Conservation (phyloP, 2,113 vertebrate species). For the Hypocryptadius cinnamomeus region DNA sequence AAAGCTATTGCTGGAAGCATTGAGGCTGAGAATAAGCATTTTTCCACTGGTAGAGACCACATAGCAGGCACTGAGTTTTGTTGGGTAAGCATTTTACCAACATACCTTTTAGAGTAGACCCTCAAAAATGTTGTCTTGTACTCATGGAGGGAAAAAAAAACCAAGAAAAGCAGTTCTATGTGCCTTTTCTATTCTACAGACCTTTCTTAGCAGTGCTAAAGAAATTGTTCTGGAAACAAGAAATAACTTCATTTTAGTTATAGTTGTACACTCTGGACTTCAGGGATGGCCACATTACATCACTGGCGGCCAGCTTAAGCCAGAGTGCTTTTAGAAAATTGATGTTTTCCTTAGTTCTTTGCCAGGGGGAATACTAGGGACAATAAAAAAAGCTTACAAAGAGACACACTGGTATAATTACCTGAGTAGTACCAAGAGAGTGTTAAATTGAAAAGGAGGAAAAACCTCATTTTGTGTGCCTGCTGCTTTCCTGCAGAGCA, state of each 20-base stretch:
- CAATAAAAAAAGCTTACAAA: constrained; percentile 7
- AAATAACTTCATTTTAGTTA: neutral
- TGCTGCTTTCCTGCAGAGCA: neutral
- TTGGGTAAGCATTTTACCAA: neutral
- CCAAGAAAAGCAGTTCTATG: neutral
- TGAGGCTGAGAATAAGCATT: neutral
- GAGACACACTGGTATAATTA: neutral
- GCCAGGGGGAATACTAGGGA: neutral
- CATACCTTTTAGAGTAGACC: neutral
- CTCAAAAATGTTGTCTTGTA: neutral
- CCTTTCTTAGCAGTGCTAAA: neutral
- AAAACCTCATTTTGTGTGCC: neutral
- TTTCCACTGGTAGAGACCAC: neutral
- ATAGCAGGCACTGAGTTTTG: neutral
- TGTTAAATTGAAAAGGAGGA: neutral
- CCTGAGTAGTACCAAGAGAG: neutral
- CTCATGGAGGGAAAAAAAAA: neutral
- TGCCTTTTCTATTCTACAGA: neutral
- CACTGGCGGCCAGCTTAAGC: neutral
- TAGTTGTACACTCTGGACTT: neutral
- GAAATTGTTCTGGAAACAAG: neutral
- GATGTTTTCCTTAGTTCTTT: neutral
- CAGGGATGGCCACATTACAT: neutral
- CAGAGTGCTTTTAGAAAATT: neutral
- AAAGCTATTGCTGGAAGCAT: neutral